Base-by-base conservation (phyloP, 1,140 invertebrate species). In the Colletes gigas region DNA sequence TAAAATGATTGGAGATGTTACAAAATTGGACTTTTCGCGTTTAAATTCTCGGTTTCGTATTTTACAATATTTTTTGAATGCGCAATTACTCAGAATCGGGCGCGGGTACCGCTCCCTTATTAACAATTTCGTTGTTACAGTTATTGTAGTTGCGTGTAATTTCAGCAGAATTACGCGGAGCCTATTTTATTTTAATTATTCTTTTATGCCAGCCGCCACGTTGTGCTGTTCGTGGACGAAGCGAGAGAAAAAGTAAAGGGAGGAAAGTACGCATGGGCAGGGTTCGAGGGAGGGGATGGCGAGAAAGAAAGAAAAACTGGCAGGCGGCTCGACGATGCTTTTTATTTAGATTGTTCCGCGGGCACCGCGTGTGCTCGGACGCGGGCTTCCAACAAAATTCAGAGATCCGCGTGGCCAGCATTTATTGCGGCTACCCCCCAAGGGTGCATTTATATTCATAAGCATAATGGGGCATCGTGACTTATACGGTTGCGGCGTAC, bases 361-460 rank as follows among this genome's bases (percentile, higher is more conserved):
- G 67, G 44, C 21, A 78, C 76, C 82, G 59, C 83, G 78, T 81
- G 83, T 86, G 86, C 80, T 62, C 70, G 78, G 78, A 44, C 54
- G 54, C 15, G 54, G 3, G 57, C 70, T 78, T 78, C 77, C 59
- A 86, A 77, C 81, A 81, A 81, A 87, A 87, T 87, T 87, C 85
- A 83, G 84, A 83, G 81, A 87, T 86, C 85, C 84, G 76, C 71
- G 77, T 59, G 80, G 71, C 66, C 85, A 77, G 85, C 85, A 86
- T 87, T 87, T 87, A 87, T 87, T 87, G 85, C 77, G 69, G 68
- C 76, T 84, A 87, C 72, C 84, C 84, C 66, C 85, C 85, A 85
- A 86, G 81, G 85, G 85, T 87, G 69, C 85, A 87, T 87, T 87
- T 87, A 86, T 87, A 87, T 87, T 87, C 85, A 87, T 87, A 87